Conservation (phyloP, 1,140 invertebrate species). For the Caenorhabditis briggsae region DNA sequence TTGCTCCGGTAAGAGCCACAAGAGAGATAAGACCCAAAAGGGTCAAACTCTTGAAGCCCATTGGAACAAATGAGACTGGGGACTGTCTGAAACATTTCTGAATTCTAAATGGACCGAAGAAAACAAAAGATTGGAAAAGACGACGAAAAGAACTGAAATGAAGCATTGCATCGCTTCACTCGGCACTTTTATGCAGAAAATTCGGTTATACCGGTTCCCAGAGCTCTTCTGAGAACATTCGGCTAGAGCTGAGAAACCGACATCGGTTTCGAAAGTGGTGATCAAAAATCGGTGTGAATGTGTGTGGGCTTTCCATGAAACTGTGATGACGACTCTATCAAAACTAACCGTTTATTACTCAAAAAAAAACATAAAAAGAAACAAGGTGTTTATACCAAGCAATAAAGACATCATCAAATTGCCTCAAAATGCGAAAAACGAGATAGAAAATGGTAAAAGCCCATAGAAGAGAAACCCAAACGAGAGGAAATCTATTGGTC, state of each 20-base stretch:
- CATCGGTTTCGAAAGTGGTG: background rate
- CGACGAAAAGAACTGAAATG: background rate
- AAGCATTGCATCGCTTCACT: background rate
- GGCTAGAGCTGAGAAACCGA: conserved; percentile 34
- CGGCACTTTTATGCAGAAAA: background rate
- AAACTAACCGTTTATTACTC: conserved; percentile 28
- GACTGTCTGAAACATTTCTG: background rate
- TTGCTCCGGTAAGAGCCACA: conserved; percentile 22
- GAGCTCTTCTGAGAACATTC: conserved; percentile 6
- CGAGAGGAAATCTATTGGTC: background rate
- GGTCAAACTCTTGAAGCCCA: conserved; percentile 25
- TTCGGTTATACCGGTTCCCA: background rate
- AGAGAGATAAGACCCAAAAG: conserved; percentile 27
- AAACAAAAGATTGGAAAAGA: too few species aligned
- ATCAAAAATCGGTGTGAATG: conserved; percentile 5
- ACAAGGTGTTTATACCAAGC: background rate
- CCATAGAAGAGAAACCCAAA: background rate
- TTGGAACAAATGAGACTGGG: background rate
- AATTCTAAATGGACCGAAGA: too few species aligned
- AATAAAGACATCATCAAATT: conserved; percentile 41
- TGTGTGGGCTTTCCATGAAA: too few species aligned
- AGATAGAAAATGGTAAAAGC: background rate
- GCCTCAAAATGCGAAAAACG: conserved; percentile 15
- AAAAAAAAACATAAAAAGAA: background rate
- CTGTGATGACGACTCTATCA: background rate